Evolutionary conservation across 2,113 vertebrate genomes (phyloP), one percentile per base, ranked within the genome.

Genomic region (Sapayoa aenigma): DNA sequence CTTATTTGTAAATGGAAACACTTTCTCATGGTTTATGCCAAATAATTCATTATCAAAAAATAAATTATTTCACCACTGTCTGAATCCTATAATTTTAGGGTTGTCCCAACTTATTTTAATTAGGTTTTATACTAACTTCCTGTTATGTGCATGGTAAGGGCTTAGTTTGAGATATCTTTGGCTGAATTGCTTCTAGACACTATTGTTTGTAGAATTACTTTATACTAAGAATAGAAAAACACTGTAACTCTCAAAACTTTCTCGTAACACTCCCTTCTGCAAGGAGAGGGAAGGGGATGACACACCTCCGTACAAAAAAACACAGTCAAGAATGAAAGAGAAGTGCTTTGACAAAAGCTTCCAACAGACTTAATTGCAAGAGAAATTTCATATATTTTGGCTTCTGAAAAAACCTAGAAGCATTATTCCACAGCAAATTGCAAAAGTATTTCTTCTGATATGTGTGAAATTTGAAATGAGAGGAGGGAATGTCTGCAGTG

Each of bases 181-280:
- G 28, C 55, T 94, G 90, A 71, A 46, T 52, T 94, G 21, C n/a
- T 92, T 82, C 77, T 82, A 87, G 84, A 71, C 23, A 23, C 12
- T 74, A 85, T 81, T 96, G 44, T 87, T 87, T 79, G 88, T 85
- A 95, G 88, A 94, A 76, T 81, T 73, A 68, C 78, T 73, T 93
- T 90, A 84, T 78, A 31, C 41, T 89, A 69, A 84, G 56, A 24
- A 84, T 44, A 93, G 49, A 81, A 89, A 94, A 91, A 18, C 17
- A 58, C 28, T 28, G 35, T 37, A 78, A n/a, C 24, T 82, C 19
- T 59, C 86, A 33, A 63, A 96, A 84, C 13, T n/a, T 93, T 69
- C 44, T 93, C n/a, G 89, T 85, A 93, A 63, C 72, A 62, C 44
- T 46, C 44, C 31, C 49, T 74, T 80, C 39, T 78, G 25, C 42